Conservation (phyloP, 1,140 invertebrate genomes). For the Popillia japonica region DNA sequence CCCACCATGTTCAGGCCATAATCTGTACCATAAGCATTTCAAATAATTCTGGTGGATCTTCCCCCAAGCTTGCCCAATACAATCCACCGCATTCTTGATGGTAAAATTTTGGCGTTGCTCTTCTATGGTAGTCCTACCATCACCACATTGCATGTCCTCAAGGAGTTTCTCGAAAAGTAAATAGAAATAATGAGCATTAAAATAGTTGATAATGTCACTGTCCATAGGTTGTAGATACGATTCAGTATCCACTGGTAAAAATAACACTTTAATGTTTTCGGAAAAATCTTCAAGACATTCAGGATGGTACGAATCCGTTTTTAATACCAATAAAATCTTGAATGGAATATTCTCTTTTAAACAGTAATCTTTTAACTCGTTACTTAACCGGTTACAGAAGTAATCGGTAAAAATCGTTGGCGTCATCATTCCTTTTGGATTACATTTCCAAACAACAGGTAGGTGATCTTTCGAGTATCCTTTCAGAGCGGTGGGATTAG, state of each 20-base stretch:
- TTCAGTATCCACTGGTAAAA: background rate
- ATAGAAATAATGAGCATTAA: constrained; percentile 35
- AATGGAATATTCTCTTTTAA: constrained; percentile 23
- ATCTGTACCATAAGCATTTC: background rate
- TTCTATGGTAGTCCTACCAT: background rate
- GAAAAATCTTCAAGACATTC: constrained; percentile 20
- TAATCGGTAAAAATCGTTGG: constrained; percentile 6
- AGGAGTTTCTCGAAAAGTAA: background rate
- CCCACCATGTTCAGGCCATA: constrained; percentile 15
- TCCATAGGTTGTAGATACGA: constrained; percentile 13
- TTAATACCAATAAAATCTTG: constrained; percentile 25
- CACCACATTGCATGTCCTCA: background rate
- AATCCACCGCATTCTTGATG: constrained; percentile 8
- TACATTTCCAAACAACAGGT: constrained; percentile 58
- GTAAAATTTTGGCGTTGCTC: background rate
- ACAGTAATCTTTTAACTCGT: constrained; percentile 31
- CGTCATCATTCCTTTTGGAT: constrained; percentile 52
- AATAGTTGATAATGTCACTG: background rate
- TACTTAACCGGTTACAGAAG: background rate
- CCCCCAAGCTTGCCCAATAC: constrained; percentile 19
- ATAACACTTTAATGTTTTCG: constrained; percentile 28
- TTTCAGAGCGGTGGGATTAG: constrained; percentile 60
- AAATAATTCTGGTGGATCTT: constrained; percentile 8
- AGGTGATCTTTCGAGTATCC: constrained; percentile 55
- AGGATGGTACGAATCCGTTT: background rate